Evolutionary conservation across 1,140 invertebrate genomes (phyloP).

Genomic region (Caenorhabditis remanei): DNA sequence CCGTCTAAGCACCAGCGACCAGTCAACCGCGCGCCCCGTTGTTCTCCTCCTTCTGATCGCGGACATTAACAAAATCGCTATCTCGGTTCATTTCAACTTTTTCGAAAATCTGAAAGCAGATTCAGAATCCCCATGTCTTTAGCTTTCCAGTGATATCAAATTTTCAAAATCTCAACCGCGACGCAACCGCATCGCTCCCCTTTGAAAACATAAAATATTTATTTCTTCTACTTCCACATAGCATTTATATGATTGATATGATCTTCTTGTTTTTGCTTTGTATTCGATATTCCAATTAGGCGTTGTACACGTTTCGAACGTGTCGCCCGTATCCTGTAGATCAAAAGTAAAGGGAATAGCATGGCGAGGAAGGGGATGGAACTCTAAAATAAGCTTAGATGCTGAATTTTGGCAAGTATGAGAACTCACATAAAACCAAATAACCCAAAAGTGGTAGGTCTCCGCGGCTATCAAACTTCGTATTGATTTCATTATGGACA

Average conservation of each 20-base stretch:
- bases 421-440: slow-evolving; percentile 18
- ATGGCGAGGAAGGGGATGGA: slow-evolving; percentile 1
- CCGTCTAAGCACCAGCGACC: too few relatives aligned
- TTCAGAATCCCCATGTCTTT: too few relatives aligned
- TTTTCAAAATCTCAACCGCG: too few relatives aligned
- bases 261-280: background rate
- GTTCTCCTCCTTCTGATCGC: too few relatives aligned
- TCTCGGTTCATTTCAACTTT: too few relatives aligned
- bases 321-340: background rate
- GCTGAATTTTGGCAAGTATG: background rate
- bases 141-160: too few relatives aligned
- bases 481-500: slow-evolving; percentile 4
- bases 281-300: background rate
- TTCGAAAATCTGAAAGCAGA: too few relatives aligned
- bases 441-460: background rate
- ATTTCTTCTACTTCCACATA: slow-evolving; percentile 24
- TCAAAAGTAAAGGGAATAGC: background rate
- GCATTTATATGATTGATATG: background rate
- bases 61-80: too few relatives aligned
- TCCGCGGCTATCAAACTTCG: background rate
- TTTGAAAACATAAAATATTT: too few relatives aligned
- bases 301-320: background rate
- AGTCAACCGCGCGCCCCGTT: too few relatives aligned
- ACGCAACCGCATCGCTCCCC: too few relatives aligned
- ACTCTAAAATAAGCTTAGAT: background rate